Conservation (phyloP, 2,888 invertebrate species). For the Nebria brevicollis region DNA sequence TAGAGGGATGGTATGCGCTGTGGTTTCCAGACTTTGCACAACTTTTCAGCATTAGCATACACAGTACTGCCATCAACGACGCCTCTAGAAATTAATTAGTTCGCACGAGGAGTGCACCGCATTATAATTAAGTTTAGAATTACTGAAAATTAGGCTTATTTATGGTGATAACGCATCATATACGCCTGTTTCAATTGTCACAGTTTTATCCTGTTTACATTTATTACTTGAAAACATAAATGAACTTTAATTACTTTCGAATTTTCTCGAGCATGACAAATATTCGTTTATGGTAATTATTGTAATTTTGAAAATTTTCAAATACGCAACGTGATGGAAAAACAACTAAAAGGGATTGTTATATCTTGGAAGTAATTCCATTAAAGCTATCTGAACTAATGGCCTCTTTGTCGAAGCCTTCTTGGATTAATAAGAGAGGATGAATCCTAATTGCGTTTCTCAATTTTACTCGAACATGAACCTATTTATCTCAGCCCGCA, state of each 20-base stretch:
- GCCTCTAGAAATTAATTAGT: conserved; percentile 46
- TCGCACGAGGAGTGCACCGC: conserved; percentile 37
- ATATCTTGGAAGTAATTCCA: background rate
- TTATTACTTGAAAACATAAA: no score
- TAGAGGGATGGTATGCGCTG: conserved; percentile 19
- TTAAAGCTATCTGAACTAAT: background rate
- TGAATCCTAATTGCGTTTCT: conserved; percentile 33
- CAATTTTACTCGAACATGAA: conserved; percentile 36
- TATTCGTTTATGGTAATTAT: background rate
- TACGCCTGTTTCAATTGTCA: conserved; percentile 11
- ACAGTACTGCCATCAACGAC: conserved; percentile 46
- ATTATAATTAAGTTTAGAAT: conserved; percentile 45
- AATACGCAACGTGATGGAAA: background rate
- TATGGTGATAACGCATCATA: conserved; percentile 28
- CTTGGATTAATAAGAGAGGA: conserved; percentile 38
- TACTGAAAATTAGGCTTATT: conserved; percentile 46
- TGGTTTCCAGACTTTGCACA: conserved; percentile 36
- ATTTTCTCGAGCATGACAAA: no score
- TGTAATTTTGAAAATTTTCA: background rate
- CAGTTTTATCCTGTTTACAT: background rate
- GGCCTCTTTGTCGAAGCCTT: conserved; percentile 30
- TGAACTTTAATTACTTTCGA: no score
- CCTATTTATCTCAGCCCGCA: background rate
- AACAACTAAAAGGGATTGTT: background rate
- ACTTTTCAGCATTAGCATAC: conserved; percentile 46